Evolutionary conservation across 2,113 vertebrate species (phyloP).

Genomic region (Lethenteron reissneri): DNA sequence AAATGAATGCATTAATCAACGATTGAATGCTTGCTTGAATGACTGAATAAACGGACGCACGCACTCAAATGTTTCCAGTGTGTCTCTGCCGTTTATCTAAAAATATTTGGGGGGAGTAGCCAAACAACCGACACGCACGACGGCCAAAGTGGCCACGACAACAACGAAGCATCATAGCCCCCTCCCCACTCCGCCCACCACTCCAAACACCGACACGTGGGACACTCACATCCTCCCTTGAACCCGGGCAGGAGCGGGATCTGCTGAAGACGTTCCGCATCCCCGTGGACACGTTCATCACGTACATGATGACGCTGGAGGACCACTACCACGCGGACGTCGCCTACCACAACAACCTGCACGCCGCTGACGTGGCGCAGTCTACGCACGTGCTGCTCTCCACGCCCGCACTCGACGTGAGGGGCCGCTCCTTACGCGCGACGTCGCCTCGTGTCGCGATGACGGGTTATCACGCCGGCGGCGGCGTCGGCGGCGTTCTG

Average conservation of each 20-base stretch:
- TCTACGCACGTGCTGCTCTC: constrained; percentile 73
- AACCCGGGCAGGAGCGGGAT: constrained; percentile 42
- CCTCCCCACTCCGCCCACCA: neutral
- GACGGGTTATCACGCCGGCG: too few species aligned
- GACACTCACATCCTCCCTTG: neutral
- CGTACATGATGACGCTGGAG: constrained; percentile 62
- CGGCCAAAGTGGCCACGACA: too few species aligned
- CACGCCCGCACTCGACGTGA: constrained; percentile 58
- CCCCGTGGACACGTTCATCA: constrained; percentile 58
- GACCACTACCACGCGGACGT: constrained; percentile 77
- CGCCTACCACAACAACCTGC: constrained; percentile 81
- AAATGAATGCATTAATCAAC: too few species aligned
- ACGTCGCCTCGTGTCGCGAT: too few species aligned
- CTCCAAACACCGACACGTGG: constrained; percentile 6
- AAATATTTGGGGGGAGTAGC: too few species aligned
- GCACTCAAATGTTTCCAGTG: too few species aligned
- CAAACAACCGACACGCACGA: neutral
- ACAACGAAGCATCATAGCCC: constrained; percentile 9
- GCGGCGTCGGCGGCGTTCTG: too few species aligned
- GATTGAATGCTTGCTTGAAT: too few species aligned
- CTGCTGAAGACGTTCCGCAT: constrained; percentile 63
- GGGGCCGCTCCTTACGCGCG: constrained; percentile 7
- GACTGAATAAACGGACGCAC: too few species aligned
- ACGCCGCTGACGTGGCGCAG: constrained; percentile 69
- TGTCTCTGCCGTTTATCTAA: too few species aligned